Evolutionary conservation across 2,888 invertebrate genomes (phyloP), one percentile per base, ranked within the genome.

Genomic region (Hemistola chrysoprasaria): DNA sequence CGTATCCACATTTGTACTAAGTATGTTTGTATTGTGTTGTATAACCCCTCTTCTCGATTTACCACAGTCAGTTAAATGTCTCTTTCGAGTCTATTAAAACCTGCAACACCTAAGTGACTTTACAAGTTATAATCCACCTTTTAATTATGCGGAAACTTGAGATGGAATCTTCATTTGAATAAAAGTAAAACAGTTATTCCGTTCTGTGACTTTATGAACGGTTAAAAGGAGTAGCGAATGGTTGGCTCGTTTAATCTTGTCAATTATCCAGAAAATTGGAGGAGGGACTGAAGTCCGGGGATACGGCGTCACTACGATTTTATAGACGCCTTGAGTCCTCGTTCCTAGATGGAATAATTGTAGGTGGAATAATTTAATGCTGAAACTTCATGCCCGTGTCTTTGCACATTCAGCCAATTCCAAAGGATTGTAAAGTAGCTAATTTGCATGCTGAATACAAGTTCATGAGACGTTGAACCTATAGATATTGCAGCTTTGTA

Each of bases 261-360:
- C 70, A 78, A 79, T 82, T 79, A 79, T 67, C 70, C 62, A 59
- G 69, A 71, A 75, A 79, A 80, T 78, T 77, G 65, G 62, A 59
- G 59, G 47, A 51, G 55, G 39, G 48, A 53, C 51, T 55, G 33
- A 46, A 50, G 55, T 53, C 52, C 56, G 49, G 47, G 51, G 54
- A 57, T 44, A 59, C 54, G 61, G 50, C 51, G 28, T 57, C 59
- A 51, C 53, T 34, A 47, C 50, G 48, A 56, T 59, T 65, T 60
- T 63, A 64, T 59, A 50, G 50, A 38, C 36, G 50, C 52, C 53
- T 24, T 31, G 33, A 42, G 33, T 31, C 27, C 35, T 36, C 8
- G 38, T 23, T 40, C 23, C 32, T 35, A 51, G 32, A 50, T 44
- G 50, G 23, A 47, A 38, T 25, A 41, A 43, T 45, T 51, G 24